Evolutionary conservation across 2,797 vertebrate genomes (phyloP).

Genomic region (Odontamblyopus lacepedii): DNA sequence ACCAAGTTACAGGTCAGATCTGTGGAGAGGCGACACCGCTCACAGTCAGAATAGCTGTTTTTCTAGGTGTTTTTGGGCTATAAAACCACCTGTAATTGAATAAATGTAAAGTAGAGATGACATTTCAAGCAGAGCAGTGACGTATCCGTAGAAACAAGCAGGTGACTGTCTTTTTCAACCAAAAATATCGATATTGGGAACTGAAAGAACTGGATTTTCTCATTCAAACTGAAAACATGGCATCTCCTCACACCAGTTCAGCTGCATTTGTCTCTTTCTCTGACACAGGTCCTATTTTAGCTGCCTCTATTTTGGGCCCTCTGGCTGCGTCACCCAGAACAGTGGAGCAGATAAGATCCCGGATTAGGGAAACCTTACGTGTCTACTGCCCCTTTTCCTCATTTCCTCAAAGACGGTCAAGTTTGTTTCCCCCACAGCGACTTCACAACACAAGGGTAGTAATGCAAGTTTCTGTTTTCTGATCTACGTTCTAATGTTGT

Average conservation of each 20-base stretch:
- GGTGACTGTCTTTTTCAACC: no score
- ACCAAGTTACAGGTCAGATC: no score
- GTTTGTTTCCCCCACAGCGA: neutral
- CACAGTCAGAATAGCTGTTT: no score
- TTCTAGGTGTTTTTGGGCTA: no score
- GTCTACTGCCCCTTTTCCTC: constrained; percentile 27
- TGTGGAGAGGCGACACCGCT: no score
- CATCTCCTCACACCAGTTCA: constrained; percentile 35
- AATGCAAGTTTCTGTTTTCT: neutral
- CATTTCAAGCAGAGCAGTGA: no score
- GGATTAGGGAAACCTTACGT: constrained; percentile 54
- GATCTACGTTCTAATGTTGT: no score
- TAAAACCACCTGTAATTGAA: no score
- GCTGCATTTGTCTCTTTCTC: constrained; percentile 33
- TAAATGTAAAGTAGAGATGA: no score
- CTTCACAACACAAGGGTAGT: neutral
- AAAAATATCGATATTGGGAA: no score
- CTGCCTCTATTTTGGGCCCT: constrained; percentile 63
- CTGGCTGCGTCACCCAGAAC: constrained; percentile 56
- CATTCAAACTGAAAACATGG: constrained; percentile 11
- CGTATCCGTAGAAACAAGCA: no score
- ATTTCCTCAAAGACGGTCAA: constrained; percentile 22
- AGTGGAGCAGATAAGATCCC: constrained; percentile 52
- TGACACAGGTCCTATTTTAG: constrained; percentile 56
- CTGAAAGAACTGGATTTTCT: neutral